Evolutionary conservation across 2,888 invertebrate species (phyloP).

Genomic region (Andrena dorsata): DNA sequence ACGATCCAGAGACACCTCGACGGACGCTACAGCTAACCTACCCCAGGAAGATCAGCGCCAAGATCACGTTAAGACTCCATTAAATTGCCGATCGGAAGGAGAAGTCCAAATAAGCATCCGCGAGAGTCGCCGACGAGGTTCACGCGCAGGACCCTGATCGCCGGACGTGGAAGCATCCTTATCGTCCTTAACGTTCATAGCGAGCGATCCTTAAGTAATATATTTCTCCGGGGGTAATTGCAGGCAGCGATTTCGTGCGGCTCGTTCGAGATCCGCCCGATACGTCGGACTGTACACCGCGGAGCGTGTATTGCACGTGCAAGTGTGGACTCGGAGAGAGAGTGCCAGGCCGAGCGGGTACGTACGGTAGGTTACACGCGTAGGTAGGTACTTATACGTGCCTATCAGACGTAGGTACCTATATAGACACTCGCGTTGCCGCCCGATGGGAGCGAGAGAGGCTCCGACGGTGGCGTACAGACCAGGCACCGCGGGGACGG

Average conservation of each 20-base stretch:
- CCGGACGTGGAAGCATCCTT: slow-evolving; percentile 59
- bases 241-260: slow-evolving; percentile 75
- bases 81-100: slow-evolving; percentile 8
- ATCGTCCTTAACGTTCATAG: slow-evolving; percentile 54
- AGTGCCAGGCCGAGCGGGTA: slow-evolving; percentile 34
- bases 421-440: slow-evolving; percentile 39
- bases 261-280: slow-evolving; percentile 74
- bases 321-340: slow-evolving; percentile 37
- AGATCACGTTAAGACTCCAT: background rate
- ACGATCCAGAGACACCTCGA: background rate
- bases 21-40: too few relatives aligned
- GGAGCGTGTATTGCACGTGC: slow-evolving; percentile 70
- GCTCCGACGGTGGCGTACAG: slow-evolving; percentile 4
- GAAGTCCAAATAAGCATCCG: slow-evolving; percentile 10
- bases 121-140: slow-evolving; percentile 6
- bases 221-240: slow-evolving; percentile 74
- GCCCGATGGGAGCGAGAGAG: slow-evolving; percentile 5
- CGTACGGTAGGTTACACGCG: slow-evolving; percentile 72
- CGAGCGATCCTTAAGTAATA: slow-evolving; percentile 73
- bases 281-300: slow-evolving; percentile 58
- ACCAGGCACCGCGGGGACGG: slow-evolving; percentile 6
- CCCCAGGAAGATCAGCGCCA: background rate
- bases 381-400: slow-evolving; percentile 69
- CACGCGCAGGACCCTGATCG: slow-evolving; percentile 39
- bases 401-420: slow-evolving; percentile 64